Evolutionary conservation across 2,888 invertebrate genomes (phyloP).

Genomic region (Physocephala rufipes): DNA sequence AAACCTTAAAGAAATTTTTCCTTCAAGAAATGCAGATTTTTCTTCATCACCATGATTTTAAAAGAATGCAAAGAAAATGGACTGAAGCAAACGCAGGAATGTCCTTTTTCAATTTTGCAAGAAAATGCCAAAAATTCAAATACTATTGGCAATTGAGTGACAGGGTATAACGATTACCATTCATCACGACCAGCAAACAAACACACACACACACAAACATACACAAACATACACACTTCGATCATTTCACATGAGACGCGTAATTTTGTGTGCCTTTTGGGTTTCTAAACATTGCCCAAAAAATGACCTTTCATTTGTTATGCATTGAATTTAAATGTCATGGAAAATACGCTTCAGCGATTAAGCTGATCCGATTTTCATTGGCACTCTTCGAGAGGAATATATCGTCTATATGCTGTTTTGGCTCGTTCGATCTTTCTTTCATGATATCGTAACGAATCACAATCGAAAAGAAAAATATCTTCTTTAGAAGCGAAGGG

Average conservation of each 20-base stretch:
- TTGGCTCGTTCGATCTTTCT: not conserved
- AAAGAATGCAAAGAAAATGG: constrained; percentile 19
- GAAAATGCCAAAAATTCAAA: constrained; percentile 35
- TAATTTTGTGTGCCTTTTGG: constrained; percentile 37
- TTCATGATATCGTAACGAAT: not conserved
- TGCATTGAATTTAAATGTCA: constrained; percentile 57
- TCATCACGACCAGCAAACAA: constrained; percentile 21
- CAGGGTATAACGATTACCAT: not conserved
- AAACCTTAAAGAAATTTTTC: too few relatives aligned
- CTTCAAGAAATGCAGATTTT: constrained; percentile 33
- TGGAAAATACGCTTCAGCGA: constrained; percentile 53
- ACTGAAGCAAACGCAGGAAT: constrained; percentile 14
- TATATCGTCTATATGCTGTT: not conserved
- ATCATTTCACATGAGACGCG: constrained; percentile 36
- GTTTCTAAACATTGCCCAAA: not conserved
- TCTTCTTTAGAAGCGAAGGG: not conserved
- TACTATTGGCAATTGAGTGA: constrained; percentile 21
- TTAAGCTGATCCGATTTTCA: constrained; percentile 38
- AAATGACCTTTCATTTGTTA: constrained; percentile 54
- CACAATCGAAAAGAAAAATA: not conserved
- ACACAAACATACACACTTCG: too few relatives aligned
- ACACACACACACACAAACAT: too few relatives aligned
- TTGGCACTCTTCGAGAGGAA: constrained; percentile 22
- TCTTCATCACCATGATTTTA: constrained; percentile 31
- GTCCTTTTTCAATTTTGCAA: constrained; percentile 33